Evolutionary conservation across 2,797 vertebrate genomes (phyloP), one percentile per base, ranked within the genome.

Genomic region (Chaenodraco wilsoni): DNA sequence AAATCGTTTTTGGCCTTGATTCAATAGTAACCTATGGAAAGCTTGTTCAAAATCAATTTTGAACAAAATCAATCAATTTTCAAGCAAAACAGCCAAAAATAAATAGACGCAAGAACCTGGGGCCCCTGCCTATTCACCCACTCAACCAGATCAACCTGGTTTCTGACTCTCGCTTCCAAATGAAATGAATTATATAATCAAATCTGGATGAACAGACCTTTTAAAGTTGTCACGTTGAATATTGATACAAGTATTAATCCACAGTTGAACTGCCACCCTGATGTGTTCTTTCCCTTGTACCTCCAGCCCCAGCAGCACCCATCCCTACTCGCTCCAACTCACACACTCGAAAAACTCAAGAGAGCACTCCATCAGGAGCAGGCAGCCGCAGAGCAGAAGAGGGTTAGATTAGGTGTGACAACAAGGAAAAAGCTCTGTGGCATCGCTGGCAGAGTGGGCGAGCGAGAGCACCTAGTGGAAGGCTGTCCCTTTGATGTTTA

Each of bases 401-500:
- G 81, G 69, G 71, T 65, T 62, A 69, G 84, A 85, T 66, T 70
- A 81, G 84, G 72, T 82, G 84, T 89, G 89, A 88, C 83, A 88
- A 88, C 78, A 74, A 83, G 70, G 67, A 81, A 69, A 78, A 68
- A 54, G 72, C 63, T 37, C 37, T 14, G 41, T 82, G 82, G 85
- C 87, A 79, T 83, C 13, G 49, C 74, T 82, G 78, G 73, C 63
- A 19, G 72, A 65, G 84, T 74, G 40, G 84, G 75, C 46, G 31
- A 80, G 87, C 31, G 14, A 44, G 63, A 81, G 87, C 83, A 90
- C 87, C 89, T 89, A 71, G 71, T 78, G 65, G 74, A 87, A 75
- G 83, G 54, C 79, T 81, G 72, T 73, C 61, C 66, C 84, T 92
- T 91, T 92, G 90, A 94, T 92, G 90, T 93, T 90, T 89, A 79